Evolutionary conservation across 2,113 vertebrate genomes (phyloP).

Genomic region (Lepisosteus oculatus): DNA sequence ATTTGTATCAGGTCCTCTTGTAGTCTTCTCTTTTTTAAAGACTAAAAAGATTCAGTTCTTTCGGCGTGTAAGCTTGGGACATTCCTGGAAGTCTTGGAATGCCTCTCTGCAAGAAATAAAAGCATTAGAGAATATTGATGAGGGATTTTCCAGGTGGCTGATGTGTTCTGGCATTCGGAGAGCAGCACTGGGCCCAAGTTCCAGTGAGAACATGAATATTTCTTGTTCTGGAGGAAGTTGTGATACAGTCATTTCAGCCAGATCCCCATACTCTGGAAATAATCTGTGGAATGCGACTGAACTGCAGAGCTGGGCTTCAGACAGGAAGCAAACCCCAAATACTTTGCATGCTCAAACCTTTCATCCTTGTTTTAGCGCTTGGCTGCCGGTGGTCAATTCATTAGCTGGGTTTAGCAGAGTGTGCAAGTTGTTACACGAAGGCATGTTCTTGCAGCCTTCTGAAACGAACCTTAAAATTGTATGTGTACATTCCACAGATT

Average conservation of each 20-base stretch:
- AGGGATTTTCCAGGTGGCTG: too few relatives aligned
- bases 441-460: background rate
- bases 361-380: background rate
- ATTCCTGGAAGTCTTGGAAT: too few relatives aligned
- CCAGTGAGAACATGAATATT: background rate
- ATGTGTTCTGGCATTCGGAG: too few relatives aligned
- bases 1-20: too few relatives aligned
- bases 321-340: background rate
- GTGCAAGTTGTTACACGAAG: background rate
- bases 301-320: background rate
- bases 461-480: background rate
- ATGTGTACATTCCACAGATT: too few relatives aligned
- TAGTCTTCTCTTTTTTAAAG: too few relatives aligned
- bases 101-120: too few relatives aligned
- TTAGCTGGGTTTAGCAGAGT: background rate
- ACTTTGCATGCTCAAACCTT: background rate
- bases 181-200: too few relatives aligned
- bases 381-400: background rate
- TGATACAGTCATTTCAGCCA: background rate
- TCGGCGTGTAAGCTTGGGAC: too few relatives aligned
- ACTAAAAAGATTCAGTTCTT: too few relatives aligned
- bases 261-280: constrained; percentile 2
- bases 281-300: constrained; percentile 4
- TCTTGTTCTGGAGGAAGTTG: background rate
- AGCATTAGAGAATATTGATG: too few relatives aligned